phyloP scores from a whole-genome alignment of 2,113 vertebrate species.

The Cygnus buccinator region DNA sequence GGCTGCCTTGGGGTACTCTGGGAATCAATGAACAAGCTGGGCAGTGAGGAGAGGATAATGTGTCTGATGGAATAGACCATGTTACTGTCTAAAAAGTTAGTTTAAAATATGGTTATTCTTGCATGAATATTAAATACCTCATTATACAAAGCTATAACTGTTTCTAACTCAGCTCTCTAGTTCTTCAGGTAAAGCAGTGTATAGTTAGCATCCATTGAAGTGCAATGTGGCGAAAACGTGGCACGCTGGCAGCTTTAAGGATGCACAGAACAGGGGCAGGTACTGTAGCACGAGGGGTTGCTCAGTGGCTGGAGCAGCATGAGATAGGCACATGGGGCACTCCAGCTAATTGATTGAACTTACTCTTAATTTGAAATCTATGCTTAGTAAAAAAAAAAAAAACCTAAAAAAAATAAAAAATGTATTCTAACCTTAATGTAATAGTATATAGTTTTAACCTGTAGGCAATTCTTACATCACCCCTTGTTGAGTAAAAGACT shows the following conservation, averaged over 20 bases:
- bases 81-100: not conserved
- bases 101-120: not conserved
- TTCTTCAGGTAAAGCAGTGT: not conserved
- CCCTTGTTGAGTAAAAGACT: not conserved
- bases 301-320: not conserved
- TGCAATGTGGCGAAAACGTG: not conserved
- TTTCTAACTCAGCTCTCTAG: not conserved
- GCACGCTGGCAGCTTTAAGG: not conserved
- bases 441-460: not conserved
- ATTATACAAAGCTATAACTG: not conserved
- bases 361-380: not conserved
- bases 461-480: not conserved
- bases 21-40: not conserved
- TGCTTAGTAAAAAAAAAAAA: not conserved
- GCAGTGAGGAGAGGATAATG: not conserved
- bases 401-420: not conserved
- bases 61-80: not conserved
- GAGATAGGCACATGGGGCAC: not conserved
- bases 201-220: not conserved
- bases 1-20: not conserved
- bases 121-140: not conserved
- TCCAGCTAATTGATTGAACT: not conserved
- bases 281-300: not conserved
- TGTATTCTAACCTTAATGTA: too few species aligned
- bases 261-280: not conserved